A percentile compares a stretch with the other conserved stretches of the same genome.
Conservation (phyloP, 2,888 invertebrate genomes). For the Andrena flavipes region DNA sequence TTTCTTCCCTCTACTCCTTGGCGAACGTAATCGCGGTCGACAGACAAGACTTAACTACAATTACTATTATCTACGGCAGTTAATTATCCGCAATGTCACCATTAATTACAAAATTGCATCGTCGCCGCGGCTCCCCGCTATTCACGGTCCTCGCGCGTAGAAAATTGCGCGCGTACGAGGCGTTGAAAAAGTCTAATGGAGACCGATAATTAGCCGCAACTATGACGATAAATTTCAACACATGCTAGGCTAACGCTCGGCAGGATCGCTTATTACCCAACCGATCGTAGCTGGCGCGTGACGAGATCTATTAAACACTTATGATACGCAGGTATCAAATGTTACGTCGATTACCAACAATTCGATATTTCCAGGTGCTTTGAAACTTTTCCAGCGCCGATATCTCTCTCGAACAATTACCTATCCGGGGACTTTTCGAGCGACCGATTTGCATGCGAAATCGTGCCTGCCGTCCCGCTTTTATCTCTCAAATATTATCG, state of each 20-base stretch:
- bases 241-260: not conserved
- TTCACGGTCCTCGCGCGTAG: slow-evolving; percentile 37
- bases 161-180: slow-evolving; percentile 52
- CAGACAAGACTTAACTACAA: slow-evolving; percentile 70
- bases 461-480: not conserved
- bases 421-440: not conserved
- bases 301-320: slow-evolving; percentile 10
- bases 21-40: slow-evolving; percentile 44
- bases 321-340: not conserved
- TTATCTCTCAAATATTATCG: slow-evolving; percentile 19
- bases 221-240: slow-evolving; percentile 55
- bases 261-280: slow-evolving; percentile 34
- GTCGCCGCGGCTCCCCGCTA: slow-evolving; percentile 35
- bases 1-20: slow-evolving; percentile 24
- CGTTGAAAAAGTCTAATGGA: slow-evolving; percentile 55
- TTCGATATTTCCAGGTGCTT: not conserved
- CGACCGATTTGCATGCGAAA: not conserved
- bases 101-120: slow-evolving; percentile 82
- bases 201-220: slow-evolving; percentile 55
- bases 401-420: not conserved
- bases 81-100: slow-evolving; percentile 81
- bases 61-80: slow-evolving; percentile 80
- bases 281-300: slow-evolving; percentile 17
- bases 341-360: not conserved
- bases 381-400: not conserved